phyloP scores from a whole-genome alignment of 2,888 invertebrate species.

The Labia minor region DNA sequence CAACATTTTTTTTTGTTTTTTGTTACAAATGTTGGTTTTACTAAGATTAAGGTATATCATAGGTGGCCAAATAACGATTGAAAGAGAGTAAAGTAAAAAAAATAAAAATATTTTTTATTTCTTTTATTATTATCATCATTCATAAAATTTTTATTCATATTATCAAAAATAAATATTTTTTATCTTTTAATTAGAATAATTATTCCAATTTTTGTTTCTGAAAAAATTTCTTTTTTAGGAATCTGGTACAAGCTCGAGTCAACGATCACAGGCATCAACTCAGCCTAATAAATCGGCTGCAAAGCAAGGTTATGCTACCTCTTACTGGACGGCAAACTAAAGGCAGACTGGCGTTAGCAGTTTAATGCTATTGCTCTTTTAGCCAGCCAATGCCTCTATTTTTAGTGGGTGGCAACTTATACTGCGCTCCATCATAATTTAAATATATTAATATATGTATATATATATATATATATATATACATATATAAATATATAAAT shows the following conservation, averaged over 20 bases:
- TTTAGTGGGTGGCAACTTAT: constrained; percentile 21
- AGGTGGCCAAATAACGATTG: too few species aligned
- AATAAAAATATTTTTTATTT: too few species aligned
- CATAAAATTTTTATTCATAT: too few species aligned
- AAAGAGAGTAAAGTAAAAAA: too few species aligned
- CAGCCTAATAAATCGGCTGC: constrained; percentile 43
- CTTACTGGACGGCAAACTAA: constrained; percentile 36
- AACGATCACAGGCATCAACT: constrained; percentile 43
- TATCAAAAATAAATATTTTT: too few species aligned
- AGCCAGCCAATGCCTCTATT: neutral
- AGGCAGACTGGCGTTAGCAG: neutral
- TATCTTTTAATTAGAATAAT: too few species aligned
- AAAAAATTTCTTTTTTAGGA: constrained; percentile 43
- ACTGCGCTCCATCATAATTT: neutral
- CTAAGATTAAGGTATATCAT: too few species aligned
- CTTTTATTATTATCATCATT: too few species aligned
- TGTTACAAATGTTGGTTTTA: too few species aligned
- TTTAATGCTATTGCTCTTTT: neutral
- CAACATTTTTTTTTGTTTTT: too few species aligned
- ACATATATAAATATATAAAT: constrained; percentile 14
- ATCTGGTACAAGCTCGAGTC: constrained; percentile 43
- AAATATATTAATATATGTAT: neutral
- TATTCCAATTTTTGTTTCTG: too few species aligned
- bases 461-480: constrained; percentile 14
- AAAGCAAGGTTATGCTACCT: constrained; percentile 48